Percentiles rank a stretch among this genome's conserved stretches.
Conservation (phyloP, 2,888 invertebrate species). For the Eulithis prunata region DNA sequence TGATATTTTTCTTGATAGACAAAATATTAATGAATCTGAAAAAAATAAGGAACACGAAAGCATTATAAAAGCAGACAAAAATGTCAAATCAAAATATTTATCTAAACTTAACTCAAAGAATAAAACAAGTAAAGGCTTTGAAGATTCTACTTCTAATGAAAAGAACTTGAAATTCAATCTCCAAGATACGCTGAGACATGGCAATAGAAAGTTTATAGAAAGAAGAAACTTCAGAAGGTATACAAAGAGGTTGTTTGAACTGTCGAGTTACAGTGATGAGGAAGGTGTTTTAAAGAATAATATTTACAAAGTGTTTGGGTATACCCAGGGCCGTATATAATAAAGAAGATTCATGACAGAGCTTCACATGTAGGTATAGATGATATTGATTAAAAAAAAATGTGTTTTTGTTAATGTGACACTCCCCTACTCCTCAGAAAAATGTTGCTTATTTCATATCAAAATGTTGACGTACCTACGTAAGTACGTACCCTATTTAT, state of each 20-base stretch:
- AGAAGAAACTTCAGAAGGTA: slow-evolving; percentile 9
- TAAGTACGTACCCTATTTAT: too few relatives aligned
- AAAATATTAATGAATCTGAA: background rate
- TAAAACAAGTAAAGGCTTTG: background rate
- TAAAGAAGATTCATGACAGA: too few relatives aligned
- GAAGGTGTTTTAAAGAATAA: slow-evolving; percentile 46
- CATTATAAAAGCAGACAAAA: background rate
- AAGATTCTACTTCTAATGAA: slow-evolving; percentile 5
- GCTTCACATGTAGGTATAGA: too few relatives aligned
- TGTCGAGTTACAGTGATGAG: slow-evolving; percentile 44
- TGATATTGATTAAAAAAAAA: too few relatives aligned
- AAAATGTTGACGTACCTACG: too few relatives aligned
- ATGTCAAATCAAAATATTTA: slow-evolving; percentile 9
- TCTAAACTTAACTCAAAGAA: background rate
- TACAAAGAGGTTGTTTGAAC: background rate
- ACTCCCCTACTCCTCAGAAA: too few relatives aligned
- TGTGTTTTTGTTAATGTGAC: too few relatives aligned
- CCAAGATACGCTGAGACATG: slow-evolving; percentile 15
- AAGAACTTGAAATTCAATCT: slow-evolving; percentile 17
- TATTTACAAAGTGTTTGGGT: slow-evolving; percentile 45
- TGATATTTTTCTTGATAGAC: background rate
- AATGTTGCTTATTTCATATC: too few relatives aligned
- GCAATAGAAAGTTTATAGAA: slow-evolving; percentile 3
- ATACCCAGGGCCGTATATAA: slow-evolving; percentile 12
- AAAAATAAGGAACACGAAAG: background rate